Base-by-base conservation (phyloP, 1,140 invertebrate genomes). In the Phymorhynchus buccinoides region DNA sequence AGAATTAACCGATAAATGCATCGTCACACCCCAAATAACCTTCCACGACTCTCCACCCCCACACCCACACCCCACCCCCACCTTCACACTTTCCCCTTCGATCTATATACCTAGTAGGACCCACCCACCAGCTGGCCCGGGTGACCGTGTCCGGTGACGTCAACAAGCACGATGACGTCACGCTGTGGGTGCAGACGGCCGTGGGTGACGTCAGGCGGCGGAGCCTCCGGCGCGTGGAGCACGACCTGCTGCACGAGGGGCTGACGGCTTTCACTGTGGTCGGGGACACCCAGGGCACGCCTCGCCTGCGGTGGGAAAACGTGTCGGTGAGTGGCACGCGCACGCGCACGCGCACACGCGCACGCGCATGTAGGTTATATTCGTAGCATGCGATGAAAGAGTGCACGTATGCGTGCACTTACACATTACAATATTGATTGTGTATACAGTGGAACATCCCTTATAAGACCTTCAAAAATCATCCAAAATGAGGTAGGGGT, bases 311-410 rank as follows among this genome's bases (percentile, higher is more conserved):
- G n/a, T 42, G 80, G 41, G 56, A 85, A n/a, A 48, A 30, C 6
- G 32, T 80, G 22, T 78, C 78, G 78, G 84, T 85, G 39, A 32
- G 56, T n/a, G n/a, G n/a, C n/a, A n/a, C n/a, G n/a, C n/a, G n/a
- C n/a, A n/a, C n/a, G n/a, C n/a, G 1, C 42, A 9, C 12, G 37
- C 22, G 12, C 27, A 71, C 30, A 32, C 14, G 37, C 68, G 37
- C 12, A 71, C 12, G 37, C 68, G 37, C 1, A 9, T 9, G 27
- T 6, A 9, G 12, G 68, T 14, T 12, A n/a, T 56, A 56, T 56
- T 27, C 52, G 52, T 27, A 56, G 52, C 12, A 56, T 27, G 27
- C 52, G 27, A 56, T 56, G 12, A 56, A 56, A 56, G 27, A 56
- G 12, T n/a, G n/a, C 52, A 56, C 12, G 52, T 56, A 14, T 56